Percentiles rank a stretch among this genome's conserved stretches.
Conservation (phyloP, 2,797 vertebrate species). For the Garrulus glandarius region DNA sequence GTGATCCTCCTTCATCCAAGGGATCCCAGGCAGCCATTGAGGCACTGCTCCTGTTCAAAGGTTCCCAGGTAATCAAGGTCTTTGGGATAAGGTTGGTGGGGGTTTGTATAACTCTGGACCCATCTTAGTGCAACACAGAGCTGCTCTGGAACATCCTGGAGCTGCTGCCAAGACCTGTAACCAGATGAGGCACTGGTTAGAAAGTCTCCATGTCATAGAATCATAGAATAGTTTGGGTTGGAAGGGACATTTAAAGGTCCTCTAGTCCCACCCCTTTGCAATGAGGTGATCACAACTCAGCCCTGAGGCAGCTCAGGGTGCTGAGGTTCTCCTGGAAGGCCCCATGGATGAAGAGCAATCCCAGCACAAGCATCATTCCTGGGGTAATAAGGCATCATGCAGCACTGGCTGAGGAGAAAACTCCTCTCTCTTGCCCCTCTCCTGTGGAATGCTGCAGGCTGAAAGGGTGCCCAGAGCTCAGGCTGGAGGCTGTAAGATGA, state of each 20-base stretch:
- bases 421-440: not conserved
- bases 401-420: not conserved
- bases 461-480: not conserved
- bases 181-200: not conserved
- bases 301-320: not conserved
- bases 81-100: not conserved
- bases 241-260: not conserved
- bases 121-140: accelerated
- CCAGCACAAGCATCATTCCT: not conserved
- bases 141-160: not conserved
- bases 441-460: not conserved
- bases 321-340: not conserved
- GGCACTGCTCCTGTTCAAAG: not conserved
- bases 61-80: not conserved
- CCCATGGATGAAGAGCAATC: not conserved
- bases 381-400: not conserved
- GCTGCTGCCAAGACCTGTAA: not conserved
- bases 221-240: not conserved
- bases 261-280: not conserved
- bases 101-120: not conserved
- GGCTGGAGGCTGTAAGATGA: not conserved
- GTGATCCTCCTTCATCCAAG: not conserved
- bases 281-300: not conserved
- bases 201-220: not conserved
- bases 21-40: not conserved